A percentile compares a stretch with the other conserved stretches of the same genome.
Evolutionary conservation across 1,140 invertebrate genomes (phyloP).

Genomic region (Chrysomallon squamiferum): DNA sequence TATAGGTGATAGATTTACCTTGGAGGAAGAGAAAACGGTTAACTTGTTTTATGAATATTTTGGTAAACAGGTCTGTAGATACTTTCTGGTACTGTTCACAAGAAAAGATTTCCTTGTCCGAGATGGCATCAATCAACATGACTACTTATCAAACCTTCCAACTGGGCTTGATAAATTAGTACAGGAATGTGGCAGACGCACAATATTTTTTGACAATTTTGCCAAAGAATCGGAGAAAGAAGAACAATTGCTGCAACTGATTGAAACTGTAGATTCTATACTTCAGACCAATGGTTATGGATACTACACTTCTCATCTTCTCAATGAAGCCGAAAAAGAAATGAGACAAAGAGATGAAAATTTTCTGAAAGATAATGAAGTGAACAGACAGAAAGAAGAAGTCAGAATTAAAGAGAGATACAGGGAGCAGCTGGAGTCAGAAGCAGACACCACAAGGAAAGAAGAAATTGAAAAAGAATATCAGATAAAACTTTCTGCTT

Average conservation of each 20-base stretch:
- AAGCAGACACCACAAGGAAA: not conserved
- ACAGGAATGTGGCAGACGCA: not conserved
- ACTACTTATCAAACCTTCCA: not conserved
- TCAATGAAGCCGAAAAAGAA: slow-evolving; percentile 3
- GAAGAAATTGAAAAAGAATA: too few species aligned
- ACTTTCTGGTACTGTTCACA: slow-evolving; percentile 1
- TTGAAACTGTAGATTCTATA: not conserved
- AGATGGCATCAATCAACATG: not conserved
- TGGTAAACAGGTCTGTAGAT: not conserved
- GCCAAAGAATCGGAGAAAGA: not conserved
- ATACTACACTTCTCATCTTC: not conserved
- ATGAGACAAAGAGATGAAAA: not conserved
- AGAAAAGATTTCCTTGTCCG: not conserved
- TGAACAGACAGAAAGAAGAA: slow-evolving; percentile 1
- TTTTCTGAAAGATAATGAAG: not conserved
- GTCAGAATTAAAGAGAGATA: not conserved
- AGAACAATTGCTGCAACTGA: not conserved
- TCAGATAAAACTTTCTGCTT: too few species aligned
- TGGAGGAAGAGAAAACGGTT: not conserved
- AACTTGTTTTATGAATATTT: not conserved
- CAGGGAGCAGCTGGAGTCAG: not conserved
- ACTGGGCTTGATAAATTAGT: not conserved
- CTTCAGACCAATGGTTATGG: not conserved
- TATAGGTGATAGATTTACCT: not conserved
- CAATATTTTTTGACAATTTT: not conserved